phyloP scores from a whole-genome alignment of 2,797 vertebrate genomes.

The Vireo griseus region DNA sequence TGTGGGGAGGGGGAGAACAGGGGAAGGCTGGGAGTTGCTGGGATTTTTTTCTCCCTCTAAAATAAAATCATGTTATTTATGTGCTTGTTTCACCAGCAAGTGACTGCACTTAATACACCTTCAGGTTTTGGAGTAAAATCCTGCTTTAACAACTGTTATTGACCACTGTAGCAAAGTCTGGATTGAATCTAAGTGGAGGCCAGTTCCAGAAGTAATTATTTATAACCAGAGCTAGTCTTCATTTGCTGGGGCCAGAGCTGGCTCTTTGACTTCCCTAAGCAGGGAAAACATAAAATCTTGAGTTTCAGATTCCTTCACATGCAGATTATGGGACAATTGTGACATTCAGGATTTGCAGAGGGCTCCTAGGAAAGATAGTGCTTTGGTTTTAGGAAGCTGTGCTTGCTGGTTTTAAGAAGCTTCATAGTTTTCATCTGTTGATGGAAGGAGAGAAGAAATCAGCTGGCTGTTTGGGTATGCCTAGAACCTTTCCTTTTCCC shows the following conservation, averaged over 20 bases:
- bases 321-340: neutral
- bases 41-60: neutral
- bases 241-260: neutral
- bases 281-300: neutral
- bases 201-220: neutral
- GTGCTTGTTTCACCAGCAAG: neutral
- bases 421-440: neutral
- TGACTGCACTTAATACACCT: neutral
- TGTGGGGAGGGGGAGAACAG: neutral
- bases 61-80: neutral
- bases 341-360: neutral
- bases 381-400: neutral
- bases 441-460: neutral
- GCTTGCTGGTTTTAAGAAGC: neutral
- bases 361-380: neutral
- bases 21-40: neutral
- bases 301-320: neutral
- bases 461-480: neutral
- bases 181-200: neutral
- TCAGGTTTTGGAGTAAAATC: neutral
- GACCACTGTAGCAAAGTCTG: neutral
- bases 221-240: neutral
- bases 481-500: neutral
- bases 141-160: neutral
- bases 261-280: neutral